Percentiles rank a stretch among this genome's conserved stretches.
Conservation (phyloP, 2,888 invertebrate genomes). For the Drosophila barbarae region DNA sequence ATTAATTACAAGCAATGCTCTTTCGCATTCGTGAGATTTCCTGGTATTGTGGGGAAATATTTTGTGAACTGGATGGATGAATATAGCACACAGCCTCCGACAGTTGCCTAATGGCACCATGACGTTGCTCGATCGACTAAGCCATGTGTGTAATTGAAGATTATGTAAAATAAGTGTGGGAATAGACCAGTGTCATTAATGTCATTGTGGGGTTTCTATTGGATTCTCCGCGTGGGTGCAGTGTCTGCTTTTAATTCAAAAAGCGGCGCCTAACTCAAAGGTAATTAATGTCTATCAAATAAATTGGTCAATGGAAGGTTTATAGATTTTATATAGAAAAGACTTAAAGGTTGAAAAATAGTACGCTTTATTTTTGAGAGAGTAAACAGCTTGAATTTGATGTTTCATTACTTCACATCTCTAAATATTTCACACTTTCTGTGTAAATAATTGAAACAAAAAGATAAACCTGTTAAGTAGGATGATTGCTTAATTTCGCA, state of each 20-base stretch:
- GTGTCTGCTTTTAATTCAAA: neutral
- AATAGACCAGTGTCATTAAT: conserved; percentile 10
- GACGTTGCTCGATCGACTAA: conserved; percentile 46
- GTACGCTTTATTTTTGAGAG: too few relatives aligned
- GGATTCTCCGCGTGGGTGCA: conserved; percentile 2
- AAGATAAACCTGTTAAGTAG: neutral
- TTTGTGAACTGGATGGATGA: conserved; percentile 15
- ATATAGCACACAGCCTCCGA: conserved; percentile 10
- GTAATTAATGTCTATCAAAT: neutral
- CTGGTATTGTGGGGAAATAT: conserved; percentile 54
- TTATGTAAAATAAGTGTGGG: conserved; percentile 29
- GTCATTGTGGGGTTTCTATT: conserved; percentile 9
- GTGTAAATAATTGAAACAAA: neutral
- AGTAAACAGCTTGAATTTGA: too few relatives aligned
- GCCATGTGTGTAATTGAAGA: conserved; percentile 27
- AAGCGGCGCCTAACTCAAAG: neutral
- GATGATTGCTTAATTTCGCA: neutral
- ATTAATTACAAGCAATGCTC: conserved; percentile 1
- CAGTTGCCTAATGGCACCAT: conserved; percentile 52
- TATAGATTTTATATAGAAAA: neutral
- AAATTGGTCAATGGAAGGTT: neutral
- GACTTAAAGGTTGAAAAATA: too few relatives aligned
- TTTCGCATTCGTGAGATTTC: conserved; percentile 46
- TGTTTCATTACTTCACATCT: neutral
- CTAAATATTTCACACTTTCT: neutral